Conservation (phyloP, 2,888 invertebrate species). For the Oscheius onirici region DNA sequence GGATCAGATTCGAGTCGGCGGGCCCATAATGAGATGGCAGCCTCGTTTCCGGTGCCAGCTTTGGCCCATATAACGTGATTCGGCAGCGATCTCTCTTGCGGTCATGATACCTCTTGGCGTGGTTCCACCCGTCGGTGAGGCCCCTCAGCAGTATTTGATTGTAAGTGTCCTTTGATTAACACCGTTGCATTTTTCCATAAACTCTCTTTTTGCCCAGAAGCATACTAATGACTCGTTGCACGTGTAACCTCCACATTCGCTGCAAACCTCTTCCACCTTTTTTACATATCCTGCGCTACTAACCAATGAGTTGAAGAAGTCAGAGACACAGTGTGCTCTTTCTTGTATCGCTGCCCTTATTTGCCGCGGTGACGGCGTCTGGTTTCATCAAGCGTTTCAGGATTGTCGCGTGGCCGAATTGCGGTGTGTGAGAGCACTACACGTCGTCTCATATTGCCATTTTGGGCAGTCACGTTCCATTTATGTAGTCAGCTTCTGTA, state of each 20-base stretch:
- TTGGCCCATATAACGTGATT: slow-evolving; percentile 32
- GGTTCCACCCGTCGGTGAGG: slow-evolving; percentile 9
- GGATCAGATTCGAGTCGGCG: slow-evolving; percentile 33
- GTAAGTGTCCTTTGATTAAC: slow-evolving; percentile 3
- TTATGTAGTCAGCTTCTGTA: slow-evolving; percentile 19
- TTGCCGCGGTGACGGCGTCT: slow-evolving; percentile 30
- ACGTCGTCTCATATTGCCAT: slow-evolving; percentile 31
- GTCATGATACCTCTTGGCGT: slow-evolving; percentile 29
- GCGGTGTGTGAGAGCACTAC: slow-evolving; percentile 32
- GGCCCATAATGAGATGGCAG: slow-evolving; percentile 31
- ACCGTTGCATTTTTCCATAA: slow-evolving; percentile 2
- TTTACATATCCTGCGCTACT: no score
- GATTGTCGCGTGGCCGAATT: slow-evolving; percentile 31
- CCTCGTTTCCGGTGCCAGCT: slow-evolving; percentile 30
- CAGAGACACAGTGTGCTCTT: slow-evolving; percentile 1
- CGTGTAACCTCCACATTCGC: slow-evolving; percentile 9
- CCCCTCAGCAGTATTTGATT: slow-evolving; percentile 10
- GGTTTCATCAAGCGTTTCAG: slow-evolving; percentile 32
- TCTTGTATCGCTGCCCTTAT: slow-evolving; percentile 18
- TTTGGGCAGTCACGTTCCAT: slow-evolving; percentile 17
- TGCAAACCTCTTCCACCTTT: not conserved
- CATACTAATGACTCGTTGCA: slow-evolving; percentile 13
- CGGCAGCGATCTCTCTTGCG: not conserved
- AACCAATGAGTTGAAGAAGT: not conserved
- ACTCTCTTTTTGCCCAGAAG: not conserved